Evolutionary conservation across 2,113 vertebrate genomes (phyloP).

Genomic region (Gobiocypris rarus): DNA sequence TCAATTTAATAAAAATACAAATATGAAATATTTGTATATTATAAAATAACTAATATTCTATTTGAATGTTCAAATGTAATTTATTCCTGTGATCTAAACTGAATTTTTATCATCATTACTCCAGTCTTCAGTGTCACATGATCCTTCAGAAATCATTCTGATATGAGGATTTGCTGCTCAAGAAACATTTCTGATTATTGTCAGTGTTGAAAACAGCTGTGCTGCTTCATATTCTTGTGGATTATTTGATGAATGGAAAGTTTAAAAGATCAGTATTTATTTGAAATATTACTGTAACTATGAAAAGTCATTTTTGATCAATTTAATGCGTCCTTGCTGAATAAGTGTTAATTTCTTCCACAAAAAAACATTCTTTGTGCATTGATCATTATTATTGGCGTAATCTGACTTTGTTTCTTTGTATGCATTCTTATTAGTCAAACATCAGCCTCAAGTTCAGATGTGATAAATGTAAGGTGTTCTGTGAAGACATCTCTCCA

Average conservation of each 20-base stretch:
- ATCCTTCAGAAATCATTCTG: neutral
- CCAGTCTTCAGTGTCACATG: slow-evolving; percentile 5
- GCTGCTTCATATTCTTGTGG: neutral
- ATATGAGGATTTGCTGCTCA: neutral
- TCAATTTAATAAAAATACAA: neutral
- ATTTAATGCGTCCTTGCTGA: neutral
- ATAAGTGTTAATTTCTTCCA: neutral
- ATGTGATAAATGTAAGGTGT: slow-evolving; percentile 30
- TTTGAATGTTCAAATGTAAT: neutral
- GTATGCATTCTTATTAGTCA: neutral
- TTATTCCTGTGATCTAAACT: neutral
- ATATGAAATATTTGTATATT: neutral
- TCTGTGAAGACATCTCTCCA: neutral
- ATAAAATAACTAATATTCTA: neutral
- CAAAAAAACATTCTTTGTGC: neutral
- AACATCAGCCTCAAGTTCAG: neutral
- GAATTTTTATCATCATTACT: neutral
- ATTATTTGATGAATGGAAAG: neutral
- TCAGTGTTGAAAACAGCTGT: neutral
- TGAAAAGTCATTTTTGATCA: neutral
- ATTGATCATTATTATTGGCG: neutral
- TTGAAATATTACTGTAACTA: too few relatives aligned
- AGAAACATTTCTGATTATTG: neutral
- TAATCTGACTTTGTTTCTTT: neutral
- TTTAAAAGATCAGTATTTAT: too few relatives aligned